A percentile compares a stretch with the other conserved stretches of the same genome.
Evolutionary conservation across 1,140 invertebrate species (phyloP).

Genomic region (Cotesia glomerata): DNA sequence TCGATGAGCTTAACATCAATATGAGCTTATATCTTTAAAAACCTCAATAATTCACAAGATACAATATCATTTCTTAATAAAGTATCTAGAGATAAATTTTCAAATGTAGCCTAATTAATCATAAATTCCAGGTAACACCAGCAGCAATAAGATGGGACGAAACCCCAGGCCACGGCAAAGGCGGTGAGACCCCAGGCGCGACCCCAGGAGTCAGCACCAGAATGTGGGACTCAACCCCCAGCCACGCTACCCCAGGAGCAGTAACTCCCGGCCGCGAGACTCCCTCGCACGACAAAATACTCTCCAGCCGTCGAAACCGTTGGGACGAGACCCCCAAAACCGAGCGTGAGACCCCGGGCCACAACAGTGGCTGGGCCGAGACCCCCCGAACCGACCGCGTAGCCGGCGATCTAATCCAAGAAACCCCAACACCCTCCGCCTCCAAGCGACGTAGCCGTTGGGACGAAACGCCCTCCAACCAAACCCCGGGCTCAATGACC

Average conservation of each 20-base stretch:
- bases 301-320: conserved; percentile 84
- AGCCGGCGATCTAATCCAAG: conserved; percentile 82
- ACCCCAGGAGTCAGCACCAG: conserved; percentile 86
- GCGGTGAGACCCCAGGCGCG: conserved; percentile 89
- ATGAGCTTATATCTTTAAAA: too few relatives aligned
- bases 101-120: too few relatives aligned
- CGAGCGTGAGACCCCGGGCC: conserved; percentile 94
- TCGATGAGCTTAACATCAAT: too few relatives aligned
- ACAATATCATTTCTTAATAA: too few relatives aligned
- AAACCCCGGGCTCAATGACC: conserved; percentile 78
- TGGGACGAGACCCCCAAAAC: conserved; percentile 99
- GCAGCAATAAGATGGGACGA: conserved; percentile 92
- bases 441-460: conserved; percentile 87
- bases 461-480: conserved; percentile 94
- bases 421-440: conserved; percentile 90
- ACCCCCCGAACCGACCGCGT: conserved; percentile 93
- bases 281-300: conserved; percentile 82
- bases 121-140: conserved; percentile 75
- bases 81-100: too few relatives aligned
- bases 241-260: conserved; percentile 85
- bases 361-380: conserved; percentile 95
- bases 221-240: conserved; percentile 96
- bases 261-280: conserved; percentile 89
- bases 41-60: too few relatives aligned
- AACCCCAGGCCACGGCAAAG: conserved; percentile 90